Base-by-base conservation (phyloP, 2,888 invertebrate species). In the Eupithecia tripunctaria region DNA sequence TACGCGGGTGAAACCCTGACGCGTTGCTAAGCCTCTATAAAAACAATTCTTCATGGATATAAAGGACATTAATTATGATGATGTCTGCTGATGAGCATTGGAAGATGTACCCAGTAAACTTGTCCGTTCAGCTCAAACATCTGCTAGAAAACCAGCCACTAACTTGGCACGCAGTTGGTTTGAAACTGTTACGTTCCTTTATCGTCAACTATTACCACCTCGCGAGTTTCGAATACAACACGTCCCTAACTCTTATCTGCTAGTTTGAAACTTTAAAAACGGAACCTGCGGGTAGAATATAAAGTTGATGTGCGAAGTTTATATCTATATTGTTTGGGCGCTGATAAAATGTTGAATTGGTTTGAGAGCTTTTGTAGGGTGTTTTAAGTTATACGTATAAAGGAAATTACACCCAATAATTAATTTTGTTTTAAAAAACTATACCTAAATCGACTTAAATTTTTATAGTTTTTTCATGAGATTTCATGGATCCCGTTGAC, bases 241-340 rank as follows among this genome's bases (percentile, higher is more conserved):
- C 63, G 63, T 21, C 36, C 18, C 63, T 63, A 63, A 63, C 63
- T 29, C 63, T 63, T 63, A 74, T 71, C 72, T 73, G 56, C n/a
- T 68, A 43, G 64, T 65, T 68, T 59, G 43, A 59, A 72, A 64
- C 59, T 69, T 60, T 32, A 56, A 71, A 67, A 51, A 63, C 47
- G 63, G 36, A 63, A 63, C 63, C 56, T 68, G 36, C 43, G 62
- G 64, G 36, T 51, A 67, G 36, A 67, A 74, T 74, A 71, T 15
- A 64, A 75, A 63, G 32, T 36, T 36, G 67, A 70, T 72, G 69
- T 10, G 5, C n/a, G 36, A 63, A 63, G 63, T 63, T 63, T 32
- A 3, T 18, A 36, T 63, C 36, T 32, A 3, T 18, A 36, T 63
- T 63, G 36, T 63, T 36, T 63, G 29, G n/a, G 12, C 14, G 25